Evolutionary conservation across 2,113 vertebrate species (phyloP), one percentile per base, ranked within the genome.

Genomic region (Tichodroma muraria): DNA sequence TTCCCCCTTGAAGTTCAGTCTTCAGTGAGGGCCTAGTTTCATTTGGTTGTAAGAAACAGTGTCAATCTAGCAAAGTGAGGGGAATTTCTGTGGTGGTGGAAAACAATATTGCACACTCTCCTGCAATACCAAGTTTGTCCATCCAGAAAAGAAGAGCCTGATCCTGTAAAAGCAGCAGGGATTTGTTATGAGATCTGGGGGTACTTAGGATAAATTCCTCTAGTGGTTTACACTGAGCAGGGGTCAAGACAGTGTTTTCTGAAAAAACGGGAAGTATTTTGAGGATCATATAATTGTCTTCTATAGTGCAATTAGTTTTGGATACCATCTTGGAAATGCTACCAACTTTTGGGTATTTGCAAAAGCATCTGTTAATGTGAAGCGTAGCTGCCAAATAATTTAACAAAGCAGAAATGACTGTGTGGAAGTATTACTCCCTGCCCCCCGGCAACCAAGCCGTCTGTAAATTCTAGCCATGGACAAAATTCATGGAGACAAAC

Each of bases 121-220:
- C 38, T 66, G 12, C 0, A 0, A 0, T 30, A 9, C 30, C 16
- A 49, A 44, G 4, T 63, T 78, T 44, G 49, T 76, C 40, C 49
- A 20, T 37, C 23, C 52, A 50, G 64, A 60, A 66, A 28, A 0
- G 5, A 77, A n/a, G 28, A 37, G 19, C 10, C 47, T 54, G 47
- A 50, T 66, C 59, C 83, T 77, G 12, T 54, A 30, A 77, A 44
- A 73, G 52, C 42, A 85, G 27, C 33, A 52, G 33, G 30, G 53
- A 24, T 64, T 92, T 76, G 37, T 56, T 57, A 2, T 3, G 7
- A 52, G 31, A 11, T 37, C 24, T 85, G 37, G n/a, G 28, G 22
- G 37, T 25, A 11, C 28, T 73, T 40, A 13, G 35, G 9, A 15
- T 53, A 49, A 85, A 45, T 60, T 76, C 1, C 4, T 25, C 11